Conservation (phyloP, 2,888 invertebrate species). For the Drosophila barbarae region DNA sequence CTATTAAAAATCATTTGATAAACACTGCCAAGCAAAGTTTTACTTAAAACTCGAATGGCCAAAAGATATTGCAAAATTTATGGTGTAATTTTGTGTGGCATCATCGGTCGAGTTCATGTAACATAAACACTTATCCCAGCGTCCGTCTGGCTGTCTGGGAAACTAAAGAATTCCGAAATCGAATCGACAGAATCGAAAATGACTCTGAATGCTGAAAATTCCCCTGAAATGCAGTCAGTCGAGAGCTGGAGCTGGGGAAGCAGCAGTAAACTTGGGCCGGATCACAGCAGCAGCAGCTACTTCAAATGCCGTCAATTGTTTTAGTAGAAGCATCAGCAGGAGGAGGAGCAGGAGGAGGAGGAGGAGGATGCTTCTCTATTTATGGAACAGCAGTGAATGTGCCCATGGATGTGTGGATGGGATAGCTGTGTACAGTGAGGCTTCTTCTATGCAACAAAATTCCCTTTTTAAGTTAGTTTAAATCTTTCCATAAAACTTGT, state of each 20-base stretch:
- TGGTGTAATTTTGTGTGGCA: constrained; percentile 7
- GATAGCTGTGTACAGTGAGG: constrained; percentile 15
- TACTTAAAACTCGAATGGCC: not conserved
- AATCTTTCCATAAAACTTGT: not conserved
- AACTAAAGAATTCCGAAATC: constrained; percentile 26
- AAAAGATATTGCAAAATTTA: not conserved
- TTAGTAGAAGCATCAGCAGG: constrained; percentile 23
- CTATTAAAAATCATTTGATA: not conserved
- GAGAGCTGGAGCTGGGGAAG: not conserved
- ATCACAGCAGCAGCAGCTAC: constrained; percentile 40
- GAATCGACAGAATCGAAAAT: constrained; percentile 19
- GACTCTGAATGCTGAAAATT: constrained; percentile 17
- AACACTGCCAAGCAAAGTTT: not conserved
- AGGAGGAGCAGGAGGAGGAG: not conserved
- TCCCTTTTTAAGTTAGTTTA: too few species aligned
- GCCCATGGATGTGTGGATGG: constrained; percentile 33
- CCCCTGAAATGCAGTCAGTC: constrained; percentile 6
- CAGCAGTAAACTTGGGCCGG: constrained; percentile 12
- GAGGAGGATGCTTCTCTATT: constrained; percentile 55
- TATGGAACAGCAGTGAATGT: constrained; percentile 59
- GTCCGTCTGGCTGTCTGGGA: constrained; percentile 3
- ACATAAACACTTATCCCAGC: constrained; percentile 16
- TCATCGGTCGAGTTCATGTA: not conserved
- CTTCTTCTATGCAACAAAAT: not conserved
- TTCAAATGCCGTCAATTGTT: constrained; percentile 72